Evolutionary conservation across 2,113 vertebrate genomes (phyloP).

Genomic region (Indicator maculatus): DNA sequence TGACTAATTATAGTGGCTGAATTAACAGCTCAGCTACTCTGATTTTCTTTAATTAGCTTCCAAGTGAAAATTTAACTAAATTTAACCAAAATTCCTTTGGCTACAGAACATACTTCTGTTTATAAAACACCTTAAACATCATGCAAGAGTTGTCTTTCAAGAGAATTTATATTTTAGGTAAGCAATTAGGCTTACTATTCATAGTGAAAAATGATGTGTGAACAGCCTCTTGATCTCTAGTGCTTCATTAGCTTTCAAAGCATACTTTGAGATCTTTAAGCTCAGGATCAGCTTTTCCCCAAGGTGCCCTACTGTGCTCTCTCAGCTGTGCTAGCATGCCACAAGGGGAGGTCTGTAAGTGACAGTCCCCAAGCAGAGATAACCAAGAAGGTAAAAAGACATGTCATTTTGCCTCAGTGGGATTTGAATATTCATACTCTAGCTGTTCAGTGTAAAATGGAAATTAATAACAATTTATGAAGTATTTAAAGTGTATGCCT

Average conservation of each 20-base stretch:
- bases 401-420: background rate
- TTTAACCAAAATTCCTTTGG: conserved; percentile 26
- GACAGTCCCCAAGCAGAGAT: background rate
- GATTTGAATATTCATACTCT: background rate
- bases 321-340: background rate
- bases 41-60: conserved; percentile 23
- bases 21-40: background rate
- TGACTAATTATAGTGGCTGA: background rate
- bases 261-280: background rate
- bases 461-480: background rate
- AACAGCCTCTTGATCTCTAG: background rate
- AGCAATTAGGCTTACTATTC: background rate
- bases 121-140: conserved; percentile 19
- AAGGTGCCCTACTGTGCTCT: background rate
- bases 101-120: conserved; percentile 10
- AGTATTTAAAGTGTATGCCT: background rate
- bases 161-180: background rate
- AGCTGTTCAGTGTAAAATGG: background rate
- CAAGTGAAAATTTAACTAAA: conserved; percentile 27
- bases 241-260: background rate
- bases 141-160: conserved; percentile 2
- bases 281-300: background rate
- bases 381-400: background rate
- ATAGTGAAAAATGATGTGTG: background rate
- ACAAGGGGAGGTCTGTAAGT: background rate